Evolutionary conservation across 2,888 invertebrate species (phyloP), one percentile per base, ranked within the genome.

Genomic region (Ormyrus rosae): DNA sequence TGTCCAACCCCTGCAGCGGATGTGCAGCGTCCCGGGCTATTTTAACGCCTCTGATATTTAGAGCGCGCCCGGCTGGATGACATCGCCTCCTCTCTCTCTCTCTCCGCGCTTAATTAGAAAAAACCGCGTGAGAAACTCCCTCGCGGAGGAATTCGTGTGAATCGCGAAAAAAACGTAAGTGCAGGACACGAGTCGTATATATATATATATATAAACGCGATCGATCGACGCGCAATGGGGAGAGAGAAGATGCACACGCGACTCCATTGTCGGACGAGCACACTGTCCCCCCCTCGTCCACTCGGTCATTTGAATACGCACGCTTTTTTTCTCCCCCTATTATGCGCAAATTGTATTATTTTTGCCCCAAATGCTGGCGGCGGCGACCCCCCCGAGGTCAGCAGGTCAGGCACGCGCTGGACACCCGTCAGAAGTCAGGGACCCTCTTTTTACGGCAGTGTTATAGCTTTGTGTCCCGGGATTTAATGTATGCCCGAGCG

Each of bases 261-360:
- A 34, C 34, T 34, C 34, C 34, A 34, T 34, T 34, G 34, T 34
- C 34, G 34, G 3, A 3, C 34, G 34, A 34, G 13, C 13, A 19
- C 19, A 34, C 34, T 34, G 34, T 34, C 34, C 34, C 34, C 34
- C 34, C 34, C 34, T 34, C 13, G 34, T 34, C 34, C 34, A 34
- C 34, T 34, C 34, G 34, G 34, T 34, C 34, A 34, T 34, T 34
- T 34, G 34, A 34, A 34, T 34, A 34, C 34, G 34, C 45, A 45
- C 34, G 80, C 80, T 80, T 79, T 83, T 79, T 82, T 72, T 78
- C 81, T 85, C 85, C 85, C 87, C 88, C 89, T 86, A 89, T 90
- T 90, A 90, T 90, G 86, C 86, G 89, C 87, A 91, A 91, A 91
- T 91, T 90, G 90, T 90, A 90, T 90, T 90, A 90, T 90, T 90